phyloP scores from a whole-genome alignment of 2,113 vertebrate species.

The Oncorhynchus nerka region DNA sequence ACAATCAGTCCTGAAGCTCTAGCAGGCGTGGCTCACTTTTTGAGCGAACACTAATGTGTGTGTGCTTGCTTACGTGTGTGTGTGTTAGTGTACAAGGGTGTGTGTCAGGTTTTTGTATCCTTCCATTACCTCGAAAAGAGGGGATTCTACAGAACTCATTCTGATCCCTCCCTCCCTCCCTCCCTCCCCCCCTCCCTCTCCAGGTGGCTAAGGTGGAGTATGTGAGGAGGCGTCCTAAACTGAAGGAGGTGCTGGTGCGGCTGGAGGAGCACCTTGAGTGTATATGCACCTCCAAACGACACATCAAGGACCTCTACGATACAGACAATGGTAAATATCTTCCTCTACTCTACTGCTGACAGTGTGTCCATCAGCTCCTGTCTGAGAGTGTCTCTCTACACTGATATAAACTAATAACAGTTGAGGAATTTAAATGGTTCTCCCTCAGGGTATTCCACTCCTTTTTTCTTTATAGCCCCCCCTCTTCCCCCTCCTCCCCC shows the following conservation, averaged over 20 bases:
- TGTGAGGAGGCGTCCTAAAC: constrained; percentile 87
- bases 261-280: constrained; percentile 97
- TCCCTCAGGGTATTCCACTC: constrained; percentile 18
- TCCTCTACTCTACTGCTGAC: not conserved
- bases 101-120: not conserved
- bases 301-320: constrained; percentile 78
- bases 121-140: not conserved
- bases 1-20: no score
- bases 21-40: no score
- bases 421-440: constrained; percentile 49
- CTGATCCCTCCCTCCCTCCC: not conserved
- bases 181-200: not conserved
- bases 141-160: not conserved
- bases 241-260: constrained; percentile 92
- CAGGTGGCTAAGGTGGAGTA: constrained; percentile 98
- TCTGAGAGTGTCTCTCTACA: constrained; percentile 42
- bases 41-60: no score
- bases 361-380: constrained; percentile 11
- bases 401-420: constrained; percentile 46
- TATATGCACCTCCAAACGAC: constrained; percentile 80
- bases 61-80: no score
- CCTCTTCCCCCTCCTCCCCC: not conserved
- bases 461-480: not conserved
- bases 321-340: constrained; percentile 81
- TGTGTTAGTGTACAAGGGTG: no score